Percentiles rank a stretch among this genome's conserved stretches.
phyloP scores from a whole-genome alignment of 2,888 invertebrate species.

The Drosophila incognita region DNA sequence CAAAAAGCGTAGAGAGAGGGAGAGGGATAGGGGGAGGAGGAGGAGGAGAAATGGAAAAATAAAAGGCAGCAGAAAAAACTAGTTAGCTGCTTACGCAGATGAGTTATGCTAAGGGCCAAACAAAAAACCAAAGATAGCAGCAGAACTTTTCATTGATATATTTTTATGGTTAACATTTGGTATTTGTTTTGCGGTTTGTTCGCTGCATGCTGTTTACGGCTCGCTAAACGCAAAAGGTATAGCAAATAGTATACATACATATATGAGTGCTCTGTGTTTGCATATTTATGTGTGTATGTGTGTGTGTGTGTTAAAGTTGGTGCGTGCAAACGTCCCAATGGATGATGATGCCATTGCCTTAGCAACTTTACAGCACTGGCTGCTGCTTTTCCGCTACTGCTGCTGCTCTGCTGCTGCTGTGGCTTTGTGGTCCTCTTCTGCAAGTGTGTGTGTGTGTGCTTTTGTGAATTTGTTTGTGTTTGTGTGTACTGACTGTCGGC shows the following conservation, averaged over 20 bases:
- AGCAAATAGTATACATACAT: conserved; percentile 13
- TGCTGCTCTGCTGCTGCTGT: conserved; percentile 37
- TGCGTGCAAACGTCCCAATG: conserved; percentile 49
- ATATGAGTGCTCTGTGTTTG: neutral
- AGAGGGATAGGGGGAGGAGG: neutral
- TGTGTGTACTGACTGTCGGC: conserved; percentile 32
- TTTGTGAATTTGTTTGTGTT: conserved; percentile 21
- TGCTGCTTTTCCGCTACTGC: conserved; percentile 37
- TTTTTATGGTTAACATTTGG: conserved; percentile 58
- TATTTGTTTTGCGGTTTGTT: neutral
- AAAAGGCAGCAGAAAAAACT: conserved; percentile 16
- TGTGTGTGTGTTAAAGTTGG: conserved; percentile 36
- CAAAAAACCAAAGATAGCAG: conserved; percentile 43
- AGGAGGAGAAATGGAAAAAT: conserved; percentile 5
- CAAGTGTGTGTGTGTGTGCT: conserved; percentile 9
- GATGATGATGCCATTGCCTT: conserved; percentile 78
- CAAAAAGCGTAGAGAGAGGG: conserved; percentile 21
- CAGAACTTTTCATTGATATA: conserved; percentile 71
- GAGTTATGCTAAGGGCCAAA: conserved; percentile 42
- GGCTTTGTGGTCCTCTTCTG: conserved; percentile 36
- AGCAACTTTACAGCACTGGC: conserved; percentile 54
- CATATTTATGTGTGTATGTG: neutral
- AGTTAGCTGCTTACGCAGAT: conserved; percentile 47
- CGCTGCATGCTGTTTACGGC: conserved; percentile 61
- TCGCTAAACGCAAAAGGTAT: conserved; percentile 56